Evolutionary conservation across 2,888 invertebrate genomes (phyloP), one percentile per base, ranked within the genome.

Genomic region (Drosophila pseudotakahashii): DNA sequence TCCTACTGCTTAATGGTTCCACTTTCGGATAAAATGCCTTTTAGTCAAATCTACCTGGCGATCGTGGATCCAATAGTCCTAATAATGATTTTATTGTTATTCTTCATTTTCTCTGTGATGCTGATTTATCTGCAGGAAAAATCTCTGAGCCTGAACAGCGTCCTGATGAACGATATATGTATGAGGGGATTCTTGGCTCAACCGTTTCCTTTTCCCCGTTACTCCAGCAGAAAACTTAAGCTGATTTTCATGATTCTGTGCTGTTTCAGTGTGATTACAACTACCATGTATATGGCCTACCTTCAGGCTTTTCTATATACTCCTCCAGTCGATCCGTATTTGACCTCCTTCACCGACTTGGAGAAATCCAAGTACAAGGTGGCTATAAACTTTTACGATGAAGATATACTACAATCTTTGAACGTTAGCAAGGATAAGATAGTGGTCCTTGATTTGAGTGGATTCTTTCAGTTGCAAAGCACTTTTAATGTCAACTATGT

Each of bases 181-280:
- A 11, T 88, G 6, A 78, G 88, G 5, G 88, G 85, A 2, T 4
- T 88, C 0, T 10, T 88, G 32, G 84, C 78, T 0, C 88, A 88
- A 16, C 37, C 79, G 0, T 88, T 76, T 39, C 86, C 85, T 0
- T 32, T 79, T 30, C 73, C 77, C 0, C 6, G 2, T 0, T 39
- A 69, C 6, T 11, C 60, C 2, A 72, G 30, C 13, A 41, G 57
- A 0, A 26, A 77, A 0, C 57, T 81, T 3, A 88, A 79, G 37
- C 54, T 69, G 0, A 45, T 83, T 3, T 73, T 72, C 2, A 41
- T 72, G 4, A 36, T 85, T 0, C 6, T 88, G 0, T 75, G 74
- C 59, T 88, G 73, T n/a, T 72, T 76, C 32, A 77, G 88, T 53
- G 9, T 88, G 3, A 67, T 85, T 75, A 73, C 61, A 11, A 77